Evolutionary conservation across 2,888 invertebrate species (phyloP), one percentile per base, ranked within the genome.

Genomic region (Meliscaeva auricollis): DNA sequence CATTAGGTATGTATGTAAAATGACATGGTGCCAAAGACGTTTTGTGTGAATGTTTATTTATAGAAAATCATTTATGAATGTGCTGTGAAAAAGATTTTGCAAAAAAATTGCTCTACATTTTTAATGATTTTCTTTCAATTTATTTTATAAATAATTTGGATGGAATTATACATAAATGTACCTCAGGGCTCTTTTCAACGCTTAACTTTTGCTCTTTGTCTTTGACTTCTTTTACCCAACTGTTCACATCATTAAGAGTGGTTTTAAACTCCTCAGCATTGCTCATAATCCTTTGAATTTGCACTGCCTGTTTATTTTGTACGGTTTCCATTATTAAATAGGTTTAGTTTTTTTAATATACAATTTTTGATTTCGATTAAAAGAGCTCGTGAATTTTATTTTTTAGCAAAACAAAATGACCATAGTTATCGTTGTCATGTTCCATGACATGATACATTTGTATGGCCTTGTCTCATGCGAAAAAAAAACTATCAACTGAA

Each of bases 221-320:
- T 85, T 92, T 92, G 13, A 92, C 90, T 73, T 92, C 91, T 70
- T 90, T 90, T 69, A 92, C 90, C 92, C 92, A 92, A 58, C 88
- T 89, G 50, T 89, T 90, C 11, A 92, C 78, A 56, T 92, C 91
- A 30, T 89, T 90, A 0, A 91, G 84, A 8, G 89, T 88, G 48
- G 78, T 90, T 54, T 89, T 89, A 17, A 90, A 85, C 9, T 90
- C 91, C 8, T 88, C 88, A 7, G 91, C 90, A 64, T 90, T 90
- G 38, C 89, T 89, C 1, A 30, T 15, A 17, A 64, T 26, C 30
- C 30, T 46, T 46, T 91, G 93, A 44, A 90, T 56, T 20, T 62
- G 75, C 7, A 73, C n/a, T 17, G 54, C 54, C 2, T 70, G 64
- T 26, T 72, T 41, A 0, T 72, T 84, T 72, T 72, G 75, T 38